These are phyloP conservation scores for Anniella stebbinsi DNA, from an alignment of 2,797 vertebrate species.

Conservation along the genomic window DNA sequence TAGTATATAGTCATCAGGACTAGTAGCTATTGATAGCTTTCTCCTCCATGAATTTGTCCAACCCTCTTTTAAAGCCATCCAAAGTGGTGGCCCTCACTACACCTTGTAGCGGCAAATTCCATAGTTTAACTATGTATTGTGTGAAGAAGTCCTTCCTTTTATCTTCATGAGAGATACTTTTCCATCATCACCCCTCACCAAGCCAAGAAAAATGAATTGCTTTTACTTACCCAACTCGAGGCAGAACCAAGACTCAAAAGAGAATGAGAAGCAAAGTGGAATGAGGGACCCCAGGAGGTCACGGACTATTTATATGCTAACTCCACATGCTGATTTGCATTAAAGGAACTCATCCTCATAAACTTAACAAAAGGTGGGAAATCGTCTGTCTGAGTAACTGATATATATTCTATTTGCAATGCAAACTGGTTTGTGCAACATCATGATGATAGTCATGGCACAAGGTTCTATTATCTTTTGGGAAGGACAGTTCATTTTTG, in stretches of 20 bases:
- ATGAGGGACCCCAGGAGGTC: neutral
- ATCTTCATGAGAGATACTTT: too few species aligned
- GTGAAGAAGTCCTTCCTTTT: too few species aligned
- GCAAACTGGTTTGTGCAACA: neutral
- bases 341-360: too few species aligned
- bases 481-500: neutral
- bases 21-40: too few species aligned
- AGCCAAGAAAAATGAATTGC: neutral
- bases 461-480: neutral
- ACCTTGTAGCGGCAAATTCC: too few species aligned
- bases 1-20: too few species aligned
- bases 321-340: neutral
- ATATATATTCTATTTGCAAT: neutral
- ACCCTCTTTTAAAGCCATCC: too few species aligned
- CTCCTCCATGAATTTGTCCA: too few species aligned
- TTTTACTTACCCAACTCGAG: neutral
- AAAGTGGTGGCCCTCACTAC: too few species aligned
- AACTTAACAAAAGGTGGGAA: too few species aligned
- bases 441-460: neutral
- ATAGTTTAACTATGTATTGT: too few species aligned
- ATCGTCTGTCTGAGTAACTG: neutral
- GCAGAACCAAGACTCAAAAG: neutral
- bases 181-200: neutral
- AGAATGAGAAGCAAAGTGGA: neutral
- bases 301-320: neutral